Conservation (phyloP, 2,113 vertebrate species). For the Panthera uncia region DNA sequence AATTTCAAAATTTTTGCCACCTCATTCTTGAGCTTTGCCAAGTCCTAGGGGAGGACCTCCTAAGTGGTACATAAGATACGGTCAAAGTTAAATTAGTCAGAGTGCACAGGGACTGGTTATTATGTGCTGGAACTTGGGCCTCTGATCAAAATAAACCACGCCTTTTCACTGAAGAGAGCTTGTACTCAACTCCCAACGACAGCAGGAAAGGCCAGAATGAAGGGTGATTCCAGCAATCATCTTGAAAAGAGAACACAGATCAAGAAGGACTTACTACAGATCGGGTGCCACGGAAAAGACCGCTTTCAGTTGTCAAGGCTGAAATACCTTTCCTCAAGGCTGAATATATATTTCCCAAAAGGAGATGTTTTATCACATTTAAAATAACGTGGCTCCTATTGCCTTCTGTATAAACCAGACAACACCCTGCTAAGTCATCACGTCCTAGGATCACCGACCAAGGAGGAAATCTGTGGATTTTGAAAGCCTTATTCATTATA, state of each 20-base stretch:
- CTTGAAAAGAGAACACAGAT: not conserved
- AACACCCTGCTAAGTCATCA: not conserved
- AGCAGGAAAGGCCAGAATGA: not conserved
- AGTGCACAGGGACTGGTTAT: not conserved
- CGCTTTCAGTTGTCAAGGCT: not conserved
- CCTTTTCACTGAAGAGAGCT: conserved; percentile 27
- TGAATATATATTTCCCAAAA: conserved; percentile 37
- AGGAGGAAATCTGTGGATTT: conserved; percentile 8
- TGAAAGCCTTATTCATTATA: conserved; percentile 8
- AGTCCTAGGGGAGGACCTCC: not conserved
- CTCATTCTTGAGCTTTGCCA: conserved; percentile 41
- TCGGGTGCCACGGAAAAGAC: not conserved
- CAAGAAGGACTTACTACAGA: conserved; percentile 30
- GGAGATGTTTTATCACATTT: not conserved
- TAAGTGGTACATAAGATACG: not conserved
- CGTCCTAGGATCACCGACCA: not conserved
- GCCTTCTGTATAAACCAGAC: conserved; percentile 27
- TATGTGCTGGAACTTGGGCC: not conserved
- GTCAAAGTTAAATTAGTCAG: conserved; percentile 43
- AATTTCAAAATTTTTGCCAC: conserved; percentile 47
- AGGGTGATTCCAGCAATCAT: not conserved
- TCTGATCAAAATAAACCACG: conserved; percentile 47
- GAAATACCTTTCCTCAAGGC: conserved; percentile 17
- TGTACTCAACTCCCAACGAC: not conserved
- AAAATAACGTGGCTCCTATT: not conserved